Conservation (phyloP, 2,797 vertebrate genomes). For the Pitangus sulphuratus region DNA sequence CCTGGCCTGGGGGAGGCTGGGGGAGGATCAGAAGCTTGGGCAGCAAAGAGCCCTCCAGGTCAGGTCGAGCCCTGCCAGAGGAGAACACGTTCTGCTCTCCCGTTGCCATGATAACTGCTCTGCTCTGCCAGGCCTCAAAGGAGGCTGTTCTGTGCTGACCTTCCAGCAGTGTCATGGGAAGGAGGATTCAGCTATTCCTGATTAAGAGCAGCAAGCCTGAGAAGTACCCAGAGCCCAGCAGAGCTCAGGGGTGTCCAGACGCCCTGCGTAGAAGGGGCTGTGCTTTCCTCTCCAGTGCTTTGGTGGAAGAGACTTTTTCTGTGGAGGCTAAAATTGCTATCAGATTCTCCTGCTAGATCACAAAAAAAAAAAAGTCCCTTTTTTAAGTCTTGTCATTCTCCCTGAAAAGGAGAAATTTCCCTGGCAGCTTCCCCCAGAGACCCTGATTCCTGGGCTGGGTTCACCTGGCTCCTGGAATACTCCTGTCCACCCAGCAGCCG, state of each 20-base stretch:
- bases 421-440: background rate
- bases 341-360: background rate
- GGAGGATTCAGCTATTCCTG: background rate
- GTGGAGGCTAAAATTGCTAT: background rate
- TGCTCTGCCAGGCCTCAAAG: background rate
- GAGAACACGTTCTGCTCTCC: background rate
- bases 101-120: background rate
- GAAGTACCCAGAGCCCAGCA: background rate
- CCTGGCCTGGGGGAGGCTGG: background rate
- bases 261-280: background rate
- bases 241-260: background rate
- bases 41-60: background rate
- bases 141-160: background rate
- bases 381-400: background rate
- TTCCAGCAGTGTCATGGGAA: background rate
- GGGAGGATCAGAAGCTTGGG: background rate
- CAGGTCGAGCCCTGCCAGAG: background rate
- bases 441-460: background rate
- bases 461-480: background rate
- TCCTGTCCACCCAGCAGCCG: accelerated
- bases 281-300: background rate
- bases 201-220: background rate
- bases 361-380: accelerated
- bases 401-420: background rate
- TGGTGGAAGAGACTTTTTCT: background rate